Base-by-base conservation (phyloP, 2,113 vertebrate genomes). In the Elaphurus davidianus region DNA sequence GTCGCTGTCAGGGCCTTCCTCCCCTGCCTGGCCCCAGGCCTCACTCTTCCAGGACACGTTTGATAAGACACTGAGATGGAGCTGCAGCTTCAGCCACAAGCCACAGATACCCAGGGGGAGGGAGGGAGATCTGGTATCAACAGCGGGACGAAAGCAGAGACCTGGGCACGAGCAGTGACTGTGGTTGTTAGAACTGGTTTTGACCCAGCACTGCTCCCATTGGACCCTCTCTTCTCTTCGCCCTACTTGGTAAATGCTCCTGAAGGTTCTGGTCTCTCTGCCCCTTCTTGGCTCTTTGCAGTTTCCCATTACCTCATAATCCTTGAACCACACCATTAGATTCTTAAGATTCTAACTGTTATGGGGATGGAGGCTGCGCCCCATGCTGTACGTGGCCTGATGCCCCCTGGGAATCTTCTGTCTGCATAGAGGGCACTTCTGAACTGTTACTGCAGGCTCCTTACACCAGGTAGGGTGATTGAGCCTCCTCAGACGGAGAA, bases 241-340 rank as follows among this genome's bases (percentile, higher is more conserved):
- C 25, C n/a, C 0, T 19, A 7, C 6, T 76, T 52, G 57, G 28
- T 27, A 62, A 67, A 27, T 78, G 64, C 79, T 76, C 50, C 79
- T 30, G 30, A 95, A 71, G 43, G n/a, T 83, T 95, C 52, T 59
- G 85, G 19, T 57, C 81, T 74, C 36, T 12, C 55, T 64, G 74
- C 60, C 54, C 19, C 5, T 23, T 55, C 36, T 33, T 27, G 8
- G 5, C 47, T 25, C 36, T 12, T 28, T 21, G 6, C 13, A 5
- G 40, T 60, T 79, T 62, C 13, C 43, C 60, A 25, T 0, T 19
- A 25, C 50, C 23, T 89, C 45, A 27, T 71, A 54, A 45, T 40
- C 50, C 52, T 36, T 25, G 54, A 74, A 71, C 60, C 27, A 12
- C 17, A 8, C 23, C 23, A 3, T 12, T 36, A 4, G 87, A 6